A percentile compares a stretch with the other conserved stretches of the same genome.
Conservation (phyloP, 1,140 invertebrate genomes). For the Ceratitis capitata region DNA sequence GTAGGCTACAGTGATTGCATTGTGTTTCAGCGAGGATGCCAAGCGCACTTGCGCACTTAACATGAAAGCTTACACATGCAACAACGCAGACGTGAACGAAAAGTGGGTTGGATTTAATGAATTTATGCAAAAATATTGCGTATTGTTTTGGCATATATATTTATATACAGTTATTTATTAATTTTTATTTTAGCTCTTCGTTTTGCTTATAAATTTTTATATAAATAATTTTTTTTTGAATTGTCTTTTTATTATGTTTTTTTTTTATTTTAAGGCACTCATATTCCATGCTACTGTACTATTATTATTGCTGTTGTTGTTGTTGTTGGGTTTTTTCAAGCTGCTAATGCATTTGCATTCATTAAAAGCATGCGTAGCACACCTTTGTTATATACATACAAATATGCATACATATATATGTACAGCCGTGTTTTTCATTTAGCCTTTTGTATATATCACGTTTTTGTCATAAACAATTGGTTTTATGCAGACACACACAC, state of each 20-base stretch:
- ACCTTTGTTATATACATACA: not conserved
- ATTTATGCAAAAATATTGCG: conserved; percentile 13
- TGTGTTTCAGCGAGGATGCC: not conserved
- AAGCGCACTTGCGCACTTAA: not conserved
- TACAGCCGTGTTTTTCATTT: not conserved
- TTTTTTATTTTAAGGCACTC: not conserved
- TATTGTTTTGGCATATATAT: not conserved
- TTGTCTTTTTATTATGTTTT: not conserved
- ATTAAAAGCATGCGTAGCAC: not conserved
- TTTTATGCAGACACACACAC: not conserved
- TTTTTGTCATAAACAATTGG: conserved; percentile 18
- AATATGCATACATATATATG: not conserved
- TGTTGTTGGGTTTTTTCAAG: no score
- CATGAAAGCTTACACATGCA: not conserved
- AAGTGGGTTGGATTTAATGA: not conserved
- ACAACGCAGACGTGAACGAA: not conserved
- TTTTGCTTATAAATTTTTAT: not conserved
- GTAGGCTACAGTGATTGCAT: not conserved
- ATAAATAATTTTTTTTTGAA: not conserved
- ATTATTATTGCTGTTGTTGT: not conserved
- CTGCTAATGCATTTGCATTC: not conserved
- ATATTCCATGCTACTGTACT: not conserved
- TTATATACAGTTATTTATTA: not conserved
- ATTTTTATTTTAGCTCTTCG: not conserved
- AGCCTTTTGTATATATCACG: conserved; percentile 14